These are phyloP conservation scores for Anomalospiza imberbis DNA, from an alignment of 2,797 vertebrate genomes.

Conservation along the genomic window DNA sequence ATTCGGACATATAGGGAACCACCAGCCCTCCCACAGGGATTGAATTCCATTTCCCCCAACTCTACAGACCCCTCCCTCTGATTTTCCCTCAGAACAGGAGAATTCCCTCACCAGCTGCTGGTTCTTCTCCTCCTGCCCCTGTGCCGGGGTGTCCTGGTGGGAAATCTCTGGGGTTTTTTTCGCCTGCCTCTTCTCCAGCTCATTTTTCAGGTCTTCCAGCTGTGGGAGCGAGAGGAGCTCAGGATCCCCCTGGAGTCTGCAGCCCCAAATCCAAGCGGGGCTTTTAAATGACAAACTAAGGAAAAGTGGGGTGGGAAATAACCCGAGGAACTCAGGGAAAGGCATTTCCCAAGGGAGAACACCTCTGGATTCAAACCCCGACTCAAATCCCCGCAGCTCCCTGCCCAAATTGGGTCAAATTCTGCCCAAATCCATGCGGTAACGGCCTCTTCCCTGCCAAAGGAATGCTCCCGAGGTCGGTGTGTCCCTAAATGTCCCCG, in stretches of 20 bases:
- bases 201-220: constrained; percentile 36
- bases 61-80: background rate
- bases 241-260: background rate
- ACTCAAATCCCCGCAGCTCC: background rate
- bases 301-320: background rate
- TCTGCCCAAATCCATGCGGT: background rate
- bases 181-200: background rate
- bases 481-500: background rate
- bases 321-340: background rate
- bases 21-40: background rate
- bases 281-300: background rate
- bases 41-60: background rate
- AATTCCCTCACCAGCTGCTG: background rate
- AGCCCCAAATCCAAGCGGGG: background rate
- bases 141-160: rapidly evolving
- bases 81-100: background rate
- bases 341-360: background rate
- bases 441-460: rapidly evolving
- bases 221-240: background rate
- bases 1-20: rapidly evolving
- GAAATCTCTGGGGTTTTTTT: background rate
- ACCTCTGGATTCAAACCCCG: background rate
- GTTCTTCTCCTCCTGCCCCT: background rate
- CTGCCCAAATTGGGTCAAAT: background rate
- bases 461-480: too few species aligned